Evolutionary conservation across 2,888 invertebrate species (phyloP).

Genomic region (Lepidonotus clava): DNA sequence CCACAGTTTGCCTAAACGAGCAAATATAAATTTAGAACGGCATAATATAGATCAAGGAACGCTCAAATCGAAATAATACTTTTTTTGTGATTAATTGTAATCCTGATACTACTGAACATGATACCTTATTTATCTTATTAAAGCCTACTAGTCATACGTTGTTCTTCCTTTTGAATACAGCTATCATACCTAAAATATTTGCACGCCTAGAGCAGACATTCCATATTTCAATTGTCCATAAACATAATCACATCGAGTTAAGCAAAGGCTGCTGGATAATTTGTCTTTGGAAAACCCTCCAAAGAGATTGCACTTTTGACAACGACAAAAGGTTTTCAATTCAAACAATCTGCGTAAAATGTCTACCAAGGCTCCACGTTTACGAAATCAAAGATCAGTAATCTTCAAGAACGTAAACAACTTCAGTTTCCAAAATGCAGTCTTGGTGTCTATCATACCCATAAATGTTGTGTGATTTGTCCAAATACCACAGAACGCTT

Average conservation of each 20-base stretch:
- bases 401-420: neutral
- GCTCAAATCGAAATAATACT: no score
- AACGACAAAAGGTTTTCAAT: neutral
- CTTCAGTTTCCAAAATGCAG: neutral
- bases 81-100: no score
- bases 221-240: neutral
- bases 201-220: neutral
- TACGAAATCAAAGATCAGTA: no score
- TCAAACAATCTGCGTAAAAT: neutral
- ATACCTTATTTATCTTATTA: no score
- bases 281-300: neutral
- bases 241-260: neutral
- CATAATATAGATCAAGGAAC: no score
- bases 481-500: conserved; percentile 50
- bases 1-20: no score
- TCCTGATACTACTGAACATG: no score
- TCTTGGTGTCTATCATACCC: neutral
- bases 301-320: conserved; percentile 28
- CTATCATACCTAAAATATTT: neutral
- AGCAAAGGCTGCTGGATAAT: neutral
- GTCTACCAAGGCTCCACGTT: no score
- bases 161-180: no score
- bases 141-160: no score
- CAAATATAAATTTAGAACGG: no score
- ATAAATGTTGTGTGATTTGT: conserved; percentile 26